Percentiles rank a stretch among this genome's conserved stretches.
Conservation (phyloP, 2,797 vertebrate genomes). For the Astyanax mexicanus region DNA sequence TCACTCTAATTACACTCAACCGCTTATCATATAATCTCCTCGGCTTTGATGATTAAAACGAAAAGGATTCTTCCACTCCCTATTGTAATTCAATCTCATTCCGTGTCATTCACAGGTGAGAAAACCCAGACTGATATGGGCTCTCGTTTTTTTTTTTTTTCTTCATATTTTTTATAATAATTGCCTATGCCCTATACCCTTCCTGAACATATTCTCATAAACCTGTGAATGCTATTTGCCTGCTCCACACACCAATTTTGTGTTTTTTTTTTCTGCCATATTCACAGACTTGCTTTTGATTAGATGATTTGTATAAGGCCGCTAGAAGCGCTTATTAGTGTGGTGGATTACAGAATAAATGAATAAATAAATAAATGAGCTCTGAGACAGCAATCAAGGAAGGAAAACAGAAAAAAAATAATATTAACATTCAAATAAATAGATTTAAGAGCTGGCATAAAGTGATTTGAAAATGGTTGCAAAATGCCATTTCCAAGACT, state of each 20-base stretch:
- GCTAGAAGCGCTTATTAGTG: not conserved
- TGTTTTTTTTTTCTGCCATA: conserved; percentile 26
- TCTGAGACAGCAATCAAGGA: no score
- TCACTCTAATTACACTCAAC: conserved; percentile 43
- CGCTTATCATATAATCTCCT: conserved; percentile 47
- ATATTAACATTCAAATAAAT: no score
- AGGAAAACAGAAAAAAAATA: no score
- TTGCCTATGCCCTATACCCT: not conserved
- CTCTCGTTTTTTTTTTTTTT: conserved; percentile 35
- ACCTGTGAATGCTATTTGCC: conserved; percentile 21
- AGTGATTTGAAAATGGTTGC: no score
- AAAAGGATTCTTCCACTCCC: conserved; percentile 34
- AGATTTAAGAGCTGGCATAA: no score
- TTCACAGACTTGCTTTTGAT: conserved; percentile 23
- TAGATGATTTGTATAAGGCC: conserved; percentile 16
- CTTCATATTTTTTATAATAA: conserved; percentile 52
- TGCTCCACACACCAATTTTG: not conserved
- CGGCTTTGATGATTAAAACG: conserved; percentile 47
- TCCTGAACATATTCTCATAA: conserved; percentile 33
- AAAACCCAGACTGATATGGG: conserved; percentile 19
- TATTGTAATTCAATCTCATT: conserved; percentile 35
- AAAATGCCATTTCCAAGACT: no score
- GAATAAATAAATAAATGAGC: not conserved
- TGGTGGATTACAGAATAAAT: not conserved
- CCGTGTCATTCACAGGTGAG: conserved; percentile 39